These are phyloP conservation scores for Crossaster papposus DNA, from an alignment of 53 echinoderm and acorn worm species.

Conservation along the genomic window DNA sequence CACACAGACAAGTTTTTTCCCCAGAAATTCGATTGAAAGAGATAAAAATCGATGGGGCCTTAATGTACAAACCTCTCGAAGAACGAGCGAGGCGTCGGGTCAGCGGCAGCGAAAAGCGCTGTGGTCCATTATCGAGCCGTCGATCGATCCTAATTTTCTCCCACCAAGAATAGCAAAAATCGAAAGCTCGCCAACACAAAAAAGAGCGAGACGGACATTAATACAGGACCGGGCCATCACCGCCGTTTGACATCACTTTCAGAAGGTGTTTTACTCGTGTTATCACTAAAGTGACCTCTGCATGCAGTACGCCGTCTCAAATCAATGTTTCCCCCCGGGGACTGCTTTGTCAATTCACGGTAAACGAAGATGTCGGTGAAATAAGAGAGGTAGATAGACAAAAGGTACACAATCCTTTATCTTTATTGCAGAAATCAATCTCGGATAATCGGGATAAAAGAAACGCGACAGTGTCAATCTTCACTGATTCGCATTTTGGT, in stretches of 20 bases:
- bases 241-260: neutral
- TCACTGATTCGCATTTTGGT: no score
- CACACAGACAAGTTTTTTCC: no score
- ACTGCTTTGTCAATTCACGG: conserved; percentile 12
- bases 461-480: neutral
- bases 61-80: neutral
- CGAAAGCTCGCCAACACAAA: neutral
- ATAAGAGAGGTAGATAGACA: neutral
- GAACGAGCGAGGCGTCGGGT: neutral
- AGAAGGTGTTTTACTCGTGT: neutral
- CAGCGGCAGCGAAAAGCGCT: neutral
- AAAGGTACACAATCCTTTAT: neutral
- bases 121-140: neutral
- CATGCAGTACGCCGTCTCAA: neutral
- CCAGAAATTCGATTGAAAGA: no score
- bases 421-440: neutral
- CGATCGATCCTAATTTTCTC: neutral
- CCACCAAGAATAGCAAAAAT: neutral
- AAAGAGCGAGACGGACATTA: neutral
- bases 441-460: neutral
- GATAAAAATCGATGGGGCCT: no score
- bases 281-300: neutral
- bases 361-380: neutral
- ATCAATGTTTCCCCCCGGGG: conserved; percentile 15
- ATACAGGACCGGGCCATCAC: neutral